phyloP scores from a whole-genome alignment of 1,140 invertebrate genomes.

The Chlorops oryzae region DNA sequence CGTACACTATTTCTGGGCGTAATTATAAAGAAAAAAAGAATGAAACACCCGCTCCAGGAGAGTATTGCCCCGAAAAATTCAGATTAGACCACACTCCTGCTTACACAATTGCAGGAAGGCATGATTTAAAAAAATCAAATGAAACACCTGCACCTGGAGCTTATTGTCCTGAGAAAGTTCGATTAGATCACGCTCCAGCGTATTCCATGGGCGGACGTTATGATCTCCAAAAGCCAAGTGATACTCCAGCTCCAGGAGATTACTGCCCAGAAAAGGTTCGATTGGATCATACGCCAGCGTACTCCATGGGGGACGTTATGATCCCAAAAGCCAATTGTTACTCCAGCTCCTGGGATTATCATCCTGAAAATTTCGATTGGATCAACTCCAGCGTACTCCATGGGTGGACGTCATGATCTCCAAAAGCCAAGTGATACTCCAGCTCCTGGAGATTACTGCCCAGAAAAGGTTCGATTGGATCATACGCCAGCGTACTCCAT shows the following conservation, averaged over 20 bases:
- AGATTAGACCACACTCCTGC: constrained; percentile 54
- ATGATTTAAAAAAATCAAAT: constrained; percentile 49
- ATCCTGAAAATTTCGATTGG: constrained; percentile 56
- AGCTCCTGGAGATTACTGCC: no score
- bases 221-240: constrained; percentile 37
- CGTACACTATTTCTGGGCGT: constrained; percentile 50
- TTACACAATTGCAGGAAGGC: constrained; percentile 55
- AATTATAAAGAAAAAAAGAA: constrained; percentile 56
- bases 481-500: no score
- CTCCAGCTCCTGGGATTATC: no score
- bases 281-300: constrained; percentile 49
- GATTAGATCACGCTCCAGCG: constrained; percentile 52
- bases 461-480: no score
- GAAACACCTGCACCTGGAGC: constrained; percentile 57
- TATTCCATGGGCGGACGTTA: constrained; percentile 52
- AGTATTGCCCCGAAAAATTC: constrained; percentile 56
- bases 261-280: constrained; percentile 59
- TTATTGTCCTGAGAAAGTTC: constrained; percentile 57
- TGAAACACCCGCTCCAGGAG: constrained; percentile 61
- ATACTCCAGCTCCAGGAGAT: constrained; percentile 51
- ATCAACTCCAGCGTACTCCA: constrained; percentile 46
- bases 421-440: no score
- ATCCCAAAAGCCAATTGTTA: constrained; percentile 51
- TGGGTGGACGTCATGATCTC: no score
- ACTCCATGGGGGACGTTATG: constrained; percentile 50